Conservation (phyloP, 2,888 invertebrate species). For the Thereva unica region DNA sequence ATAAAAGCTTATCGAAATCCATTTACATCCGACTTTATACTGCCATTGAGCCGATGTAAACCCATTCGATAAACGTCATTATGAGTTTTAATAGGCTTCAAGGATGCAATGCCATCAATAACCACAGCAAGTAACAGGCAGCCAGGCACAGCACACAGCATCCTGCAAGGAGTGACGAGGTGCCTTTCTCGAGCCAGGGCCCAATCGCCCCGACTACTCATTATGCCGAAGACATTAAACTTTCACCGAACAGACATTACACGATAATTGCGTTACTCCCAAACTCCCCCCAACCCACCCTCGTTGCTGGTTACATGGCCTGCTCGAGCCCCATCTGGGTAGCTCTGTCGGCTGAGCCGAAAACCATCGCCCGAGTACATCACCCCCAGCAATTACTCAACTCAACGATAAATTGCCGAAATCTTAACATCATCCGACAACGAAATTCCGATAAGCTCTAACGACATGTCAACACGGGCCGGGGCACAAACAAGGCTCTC, state of each 20-base stretch:
- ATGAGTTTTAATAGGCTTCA: slow-evolving; percentile 32
- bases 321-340: slow-evolving; percentile 20
- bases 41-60: slow-evolving; percentile 1
- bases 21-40: slow-evolving; percentile 24
- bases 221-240: slow-evolving; percentile 33
- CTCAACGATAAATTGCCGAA: slow-evolving; percentile 32
- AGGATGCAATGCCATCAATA: slow-evolving; percentile 30
- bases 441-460: slow-evolving; percentile 26
- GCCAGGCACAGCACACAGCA: not conserved
- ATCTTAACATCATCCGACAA: slow-evolving; percentile 29
- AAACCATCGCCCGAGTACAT: not conserved
- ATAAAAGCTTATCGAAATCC: not conserved
- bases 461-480: slow-evolving; percentile 29
- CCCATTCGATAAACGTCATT: slow-evolving; percentile 32
- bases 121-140: slow-evolving; percentile 24
- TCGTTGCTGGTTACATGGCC: slow-evolving; percentile 9
- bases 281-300: no score
- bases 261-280: slow-evolving; percentile 33
- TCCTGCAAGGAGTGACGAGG: not conserved
- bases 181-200: not conserved
- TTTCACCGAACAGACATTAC: slow-evolving; percentile 35
- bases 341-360: slow-evolving; percentile 21
- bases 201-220: slow-evolving; percentile 10
- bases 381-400: slow-evolving; percentile 29
- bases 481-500: no score